Conservation (phyloP, 2,797 vertebrate genomes). For the Ispidina picta region DNA sequence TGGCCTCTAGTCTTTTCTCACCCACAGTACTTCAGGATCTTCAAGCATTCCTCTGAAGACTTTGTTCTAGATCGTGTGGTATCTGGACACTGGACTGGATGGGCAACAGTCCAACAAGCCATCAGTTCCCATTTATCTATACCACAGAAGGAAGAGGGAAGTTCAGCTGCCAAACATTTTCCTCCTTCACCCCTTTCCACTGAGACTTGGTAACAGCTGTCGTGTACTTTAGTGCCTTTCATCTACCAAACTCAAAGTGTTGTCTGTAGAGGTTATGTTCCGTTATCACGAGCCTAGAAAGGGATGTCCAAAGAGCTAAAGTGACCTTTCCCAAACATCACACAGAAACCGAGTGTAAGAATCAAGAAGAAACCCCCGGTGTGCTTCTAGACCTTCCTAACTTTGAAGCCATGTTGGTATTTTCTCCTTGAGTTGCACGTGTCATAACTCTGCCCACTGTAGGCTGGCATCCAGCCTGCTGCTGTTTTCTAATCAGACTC, state of each 20-base stretch:
- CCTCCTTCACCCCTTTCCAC: not conserved
- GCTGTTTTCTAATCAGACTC: slow-evolving; percentile 43
- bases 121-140: not conserved
- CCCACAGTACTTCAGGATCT: not conserved
- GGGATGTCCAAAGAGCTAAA: not conserved
- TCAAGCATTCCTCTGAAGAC: not conserved
- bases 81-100: not conserved
- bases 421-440: not conserved
- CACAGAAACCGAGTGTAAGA: not conserved
- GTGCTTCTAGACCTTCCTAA: not conserved
- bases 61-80: not conserved
- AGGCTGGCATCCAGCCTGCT: slow-evolving; percentile 23
- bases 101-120: not conserved
- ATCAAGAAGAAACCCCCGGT: not conserved
- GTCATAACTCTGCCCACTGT: not conserved
- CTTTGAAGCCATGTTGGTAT: not conserved
- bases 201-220: not conserved
- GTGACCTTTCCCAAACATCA: not conserved
- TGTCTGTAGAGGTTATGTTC: not conserved
- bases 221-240: not conserved
- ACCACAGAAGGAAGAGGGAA: not conserved
- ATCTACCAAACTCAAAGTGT: not conserved
- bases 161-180: fast-evolving
- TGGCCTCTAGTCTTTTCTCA: not conserved
- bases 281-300: not conserved